Evolutionary conservation across 2,888 invertebrate species (phyloP).

Genomic region (Philonicus albiceps): DNA sequence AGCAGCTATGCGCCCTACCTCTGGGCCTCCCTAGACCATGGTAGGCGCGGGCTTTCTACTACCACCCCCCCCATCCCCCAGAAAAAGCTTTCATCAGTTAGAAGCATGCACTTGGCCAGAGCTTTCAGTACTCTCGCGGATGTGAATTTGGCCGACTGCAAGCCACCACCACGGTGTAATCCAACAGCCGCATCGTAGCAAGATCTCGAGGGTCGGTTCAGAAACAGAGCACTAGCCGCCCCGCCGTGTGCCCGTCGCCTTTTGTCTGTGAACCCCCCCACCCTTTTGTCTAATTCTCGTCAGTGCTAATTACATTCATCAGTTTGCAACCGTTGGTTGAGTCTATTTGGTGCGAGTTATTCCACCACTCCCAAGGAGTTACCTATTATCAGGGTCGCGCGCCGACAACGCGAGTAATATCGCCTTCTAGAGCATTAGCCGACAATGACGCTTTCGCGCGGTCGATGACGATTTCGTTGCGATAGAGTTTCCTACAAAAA

Average conservation of each 20-base stretch:
- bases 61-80: not conserved
- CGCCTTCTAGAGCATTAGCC: not conserved
- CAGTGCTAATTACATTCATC: not conserved
- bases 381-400: not conserved
- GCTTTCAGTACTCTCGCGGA: conserved; percentile 37
- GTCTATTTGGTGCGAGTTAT: not conserved
- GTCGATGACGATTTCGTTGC: not conserved
- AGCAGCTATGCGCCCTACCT: not conserved
- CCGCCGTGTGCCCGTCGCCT: not conserved
- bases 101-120: conserved; percentile 11
- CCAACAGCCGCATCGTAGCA: not conserved
- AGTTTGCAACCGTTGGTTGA: not conserved
- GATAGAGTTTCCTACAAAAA: not conserved
- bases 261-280: not conserved
- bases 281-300: not conserved
- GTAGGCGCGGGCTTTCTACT: not conserved
- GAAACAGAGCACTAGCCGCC: not conserved
- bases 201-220: conserved; percentile 6
- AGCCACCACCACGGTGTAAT: not conserved
- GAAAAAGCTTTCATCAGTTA: conserved; percentile 26
- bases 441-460: not conserved
- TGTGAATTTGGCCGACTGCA: conserved; percentile 40
- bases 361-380: not conserved
- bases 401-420: not conserved
- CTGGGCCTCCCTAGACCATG: conserved; percentile 7